Evolutionary conservation across 1,140 invertebrate species (phyloP).

Genomic region (Leptopilina clavipes): DNA sequence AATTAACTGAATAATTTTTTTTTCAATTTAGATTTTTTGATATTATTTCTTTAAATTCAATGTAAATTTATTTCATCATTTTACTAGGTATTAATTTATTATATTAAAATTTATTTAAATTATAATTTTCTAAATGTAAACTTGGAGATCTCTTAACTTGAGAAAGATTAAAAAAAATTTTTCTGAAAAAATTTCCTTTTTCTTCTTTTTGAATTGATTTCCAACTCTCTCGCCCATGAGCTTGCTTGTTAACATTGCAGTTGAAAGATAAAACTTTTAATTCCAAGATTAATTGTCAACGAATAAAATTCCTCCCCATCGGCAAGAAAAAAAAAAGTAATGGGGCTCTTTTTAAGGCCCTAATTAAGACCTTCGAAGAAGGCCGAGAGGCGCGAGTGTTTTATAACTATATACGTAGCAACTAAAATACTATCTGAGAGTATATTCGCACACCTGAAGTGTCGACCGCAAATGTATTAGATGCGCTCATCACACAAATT

Average conservation of each 20-base stretch:
- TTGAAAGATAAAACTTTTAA: constrained; percentile 5
- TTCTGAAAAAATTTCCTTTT: neutral
- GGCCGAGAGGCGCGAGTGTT: neutral
- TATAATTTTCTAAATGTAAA: no score
- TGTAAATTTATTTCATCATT: no score
- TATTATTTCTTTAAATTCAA: no score
- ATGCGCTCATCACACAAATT: neutral
- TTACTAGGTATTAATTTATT: no score
- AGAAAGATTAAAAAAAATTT: neutral
- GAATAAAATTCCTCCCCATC: constrained; percentile 8
- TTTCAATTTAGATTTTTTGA: no score
- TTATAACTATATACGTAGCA: neutral
- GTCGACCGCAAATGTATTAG: neutral
- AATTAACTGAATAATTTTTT: no score
- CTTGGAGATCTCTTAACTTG: no score
- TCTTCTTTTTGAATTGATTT: neutral
- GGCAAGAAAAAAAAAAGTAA: constrained; percentile 4
- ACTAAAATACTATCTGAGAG: neutral
- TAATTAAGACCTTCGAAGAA: constrained; percentile 13
- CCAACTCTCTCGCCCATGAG: neutral
- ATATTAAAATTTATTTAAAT: no score
- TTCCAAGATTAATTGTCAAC: constrained; percentile 10
- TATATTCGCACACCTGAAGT: neutral
- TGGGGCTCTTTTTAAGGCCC: constrained; percentile 18
- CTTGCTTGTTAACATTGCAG: constrained; percentile 19